phyloP scores from a whole-genome alignment of 2,888 invertebrate species.

The Cataglyphis cursor region DNA sequence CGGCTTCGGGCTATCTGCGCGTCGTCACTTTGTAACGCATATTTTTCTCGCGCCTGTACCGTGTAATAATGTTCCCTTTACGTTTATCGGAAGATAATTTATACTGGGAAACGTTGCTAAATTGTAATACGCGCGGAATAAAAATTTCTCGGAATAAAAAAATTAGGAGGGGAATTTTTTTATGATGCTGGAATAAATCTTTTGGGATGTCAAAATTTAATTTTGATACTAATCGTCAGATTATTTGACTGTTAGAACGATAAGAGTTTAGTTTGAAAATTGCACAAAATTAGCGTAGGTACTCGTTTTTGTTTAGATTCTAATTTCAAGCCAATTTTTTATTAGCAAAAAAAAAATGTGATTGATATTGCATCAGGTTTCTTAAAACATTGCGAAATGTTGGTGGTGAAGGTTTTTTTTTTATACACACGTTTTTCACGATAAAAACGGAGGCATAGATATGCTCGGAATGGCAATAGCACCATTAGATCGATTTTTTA shows the following conservation, averaged over 20 bases:
- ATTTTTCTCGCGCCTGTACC: conserved; percentile 43
- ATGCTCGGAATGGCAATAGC: background rate
- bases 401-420: background rate
- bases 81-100: conserved; percentile 20
- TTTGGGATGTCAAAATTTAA: background rate
- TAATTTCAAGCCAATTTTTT: background rate
- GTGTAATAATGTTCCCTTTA: conserved; percentile 24
- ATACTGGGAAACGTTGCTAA: background rate
- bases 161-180: background rate
- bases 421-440: background rate
- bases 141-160: background rate
- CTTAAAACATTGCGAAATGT: background rate
- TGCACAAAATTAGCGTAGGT: background rate
- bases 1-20: conserved; percentile 43
- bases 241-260: background rate
- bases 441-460: too few relatives aligned
- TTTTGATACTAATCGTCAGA: background rate
- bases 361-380: background rate
- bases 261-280: background rate
- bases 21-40: conserved; percentile 54
- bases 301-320: background rate
- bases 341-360: background rate
- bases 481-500: conserved; percentile 63
- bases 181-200: background rate
- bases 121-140: background rate